Evolutionary conservation across 2,113 vertebrate species (phyloP).

Genomic region (Catharus bicknelli): DNA sequence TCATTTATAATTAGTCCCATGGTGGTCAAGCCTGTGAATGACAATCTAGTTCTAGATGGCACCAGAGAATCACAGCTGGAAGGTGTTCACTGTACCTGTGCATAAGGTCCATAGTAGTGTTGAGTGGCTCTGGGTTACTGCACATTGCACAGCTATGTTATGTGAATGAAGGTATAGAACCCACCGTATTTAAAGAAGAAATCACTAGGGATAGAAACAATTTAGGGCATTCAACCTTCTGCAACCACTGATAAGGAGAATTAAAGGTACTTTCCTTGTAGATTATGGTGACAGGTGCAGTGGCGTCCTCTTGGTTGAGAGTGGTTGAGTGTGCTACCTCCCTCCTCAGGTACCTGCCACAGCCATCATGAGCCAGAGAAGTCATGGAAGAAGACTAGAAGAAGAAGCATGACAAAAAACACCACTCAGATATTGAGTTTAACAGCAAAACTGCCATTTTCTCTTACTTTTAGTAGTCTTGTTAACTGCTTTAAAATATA

Average conservation of each 20-base stretch:
- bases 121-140: not conserved
- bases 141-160: fast-evolving
- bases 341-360: not conserved
- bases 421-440: not conserved
- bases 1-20: not conserved
- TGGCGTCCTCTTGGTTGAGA: fast-evolving
- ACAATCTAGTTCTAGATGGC: not conserved
- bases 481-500: not conserved
- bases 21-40: not conserved
- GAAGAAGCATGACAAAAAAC: not conserved
- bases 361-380: not conserved
- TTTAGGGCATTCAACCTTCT: not conserved
- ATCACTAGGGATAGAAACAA: not conserved
- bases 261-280: not conserved
- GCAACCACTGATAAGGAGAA: not conserved
- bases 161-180: not conserved
- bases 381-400: not conserved
- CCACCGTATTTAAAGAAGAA: not conserved
- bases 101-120: fast-evolving
- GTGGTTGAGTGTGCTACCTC: not conserved
- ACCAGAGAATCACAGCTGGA: not conserved
- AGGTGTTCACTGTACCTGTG: not conserved
- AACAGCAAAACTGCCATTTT: not conserved
- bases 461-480: not conserved
- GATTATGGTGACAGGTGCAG: fast-evolving